Percentiles rank a stretch among this genome's conserved stretches.
Conservation (phyloP, 1,140 invertebrate species). For the Meloidogyne floridensis region DNA sequence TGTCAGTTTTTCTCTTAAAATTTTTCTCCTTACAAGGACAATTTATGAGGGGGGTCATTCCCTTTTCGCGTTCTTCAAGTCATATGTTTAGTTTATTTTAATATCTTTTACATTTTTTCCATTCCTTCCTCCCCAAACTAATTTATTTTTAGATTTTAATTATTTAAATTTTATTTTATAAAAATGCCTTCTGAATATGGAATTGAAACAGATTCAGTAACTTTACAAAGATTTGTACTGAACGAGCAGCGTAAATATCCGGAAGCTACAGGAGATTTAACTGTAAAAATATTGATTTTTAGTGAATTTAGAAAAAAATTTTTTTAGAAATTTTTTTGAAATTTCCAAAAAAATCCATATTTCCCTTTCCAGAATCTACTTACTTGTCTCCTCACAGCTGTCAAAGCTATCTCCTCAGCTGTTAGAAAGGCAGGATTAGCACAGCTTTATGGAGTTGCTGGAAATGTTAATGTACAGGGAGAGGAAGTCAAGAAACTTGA, state of each 20-base stretch:
- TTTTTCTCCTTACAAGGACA: not conserved
- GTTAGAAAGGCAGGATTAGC: slow-evolving; percentile 92
- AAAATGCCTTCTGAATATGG: slow-evolving; percentile 54
- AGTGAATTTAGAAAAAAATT: no score
- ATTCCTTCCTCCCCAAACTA: not conserved
- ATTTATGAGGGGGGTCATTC: no score
- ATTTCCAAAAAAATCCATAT: no score
- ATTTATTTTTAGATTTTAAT: not conserved
- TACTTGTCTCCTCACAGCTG: slow-evolving; percentile 89
- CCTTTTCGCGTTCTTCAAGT: not conserved
- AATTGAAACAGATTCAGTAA: slow-evolving; percentile 89
- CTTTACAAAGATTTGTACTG: slow-evolving; percentile 89
- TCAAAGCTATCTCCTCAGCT: slow-evolving; percentile 90
- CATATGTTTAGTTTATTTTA: not conserved
- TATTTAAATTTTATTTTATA: not conserved
- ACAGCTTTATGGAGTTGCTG: slow-evolving; percentile 67
- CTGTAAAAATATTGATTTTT: slow-evolving; percentile 61
- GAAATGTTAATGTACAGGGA: slow-evolving; percentile 90
- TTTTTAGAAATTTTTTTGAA: no score
- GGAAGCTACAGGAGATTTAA: slow-evolving; percentile 88
- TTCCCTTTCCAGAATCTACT: slow-evolving; percentile 74
- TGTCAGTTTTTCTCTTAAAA: not conserved
- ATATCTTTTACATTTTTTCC: not conserved
- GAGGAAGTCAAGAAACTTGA: slow-evolving; percentile 90
- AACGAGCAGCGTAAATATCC: slow-evolving; percentile 84